Percentiles rank a stretch among this genome's conserved stretches.
Evolutionary conservation across 2,113 vertebrate genomes (phyloP).

Genomic region (Cichladusa arquata): DNA sequence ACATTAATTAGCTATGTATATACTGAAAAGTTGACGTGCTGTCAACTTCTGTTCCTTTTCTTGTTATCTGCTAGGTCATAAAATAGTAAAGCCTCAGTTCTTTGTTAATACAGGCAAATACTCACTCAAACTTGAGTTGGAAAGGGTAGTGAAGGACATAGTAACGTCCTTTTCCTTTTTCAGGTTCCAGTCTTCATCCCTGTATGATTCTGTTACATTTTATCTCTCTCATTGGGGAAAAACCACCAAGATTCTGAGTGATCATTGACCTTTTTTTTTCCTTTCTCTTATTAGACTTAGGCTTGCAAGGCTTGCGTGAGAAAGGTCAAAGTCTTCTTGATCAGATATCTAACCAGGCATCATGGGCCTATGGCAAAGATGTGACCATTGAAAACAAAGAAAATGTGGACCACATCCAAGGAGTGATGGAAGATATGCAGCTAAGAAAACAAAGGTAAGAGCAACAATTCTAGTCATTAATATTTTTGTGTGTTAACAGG

Average conservation of each 20-base stretch:
- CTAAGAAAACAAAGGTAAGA: slow-evolving; percentile 94
- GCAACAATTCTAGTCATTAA: not conserved
- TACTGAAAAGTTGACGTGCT: not conserved
- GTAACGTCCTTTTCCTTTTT: not conserved
- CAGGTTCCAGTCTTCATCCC: not conserved
- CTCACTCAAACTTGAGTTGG: not conserved
- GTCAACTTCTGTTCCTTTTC: not conserved
- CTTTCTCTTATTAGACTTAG: slow-evolving; percentile 67
- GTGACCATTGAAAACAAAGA: slow-evolving; percentile 90
- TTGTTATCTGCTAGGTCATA: not conserved
- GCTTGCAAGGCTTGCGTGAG: slow-evolving; percentile 86
- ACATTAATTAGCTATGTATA: not conserved
- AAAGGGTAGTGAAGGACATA: not conserved
- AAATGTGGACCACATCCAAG: slow-evolving; percentile 92
- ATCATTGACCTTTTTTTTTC: not conserved
- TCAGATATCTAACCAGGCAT: slow-evolving; percentile 89
- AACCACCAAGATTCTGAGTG: not conserved
- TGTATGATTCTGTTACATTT: not conserved
- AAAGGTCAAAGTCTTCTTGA: slow-evolving; percentile 92
- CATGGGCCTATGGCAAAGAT: slow-evolving; percentile 89
- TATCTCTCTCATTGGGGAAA: not conserved
- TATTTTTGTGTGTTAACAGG: not conserved
- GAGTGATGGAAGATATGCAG: slow-evolving; percentile 98
- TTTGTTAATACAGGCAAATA: not conserved
- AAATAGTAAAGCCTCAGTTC: not conserved